These are phyloP conservation scores for Trichomycterus rosablanca DNA, from an alignment of 2,113 vertebrate species.

Conservation along the genomic window DNA sequence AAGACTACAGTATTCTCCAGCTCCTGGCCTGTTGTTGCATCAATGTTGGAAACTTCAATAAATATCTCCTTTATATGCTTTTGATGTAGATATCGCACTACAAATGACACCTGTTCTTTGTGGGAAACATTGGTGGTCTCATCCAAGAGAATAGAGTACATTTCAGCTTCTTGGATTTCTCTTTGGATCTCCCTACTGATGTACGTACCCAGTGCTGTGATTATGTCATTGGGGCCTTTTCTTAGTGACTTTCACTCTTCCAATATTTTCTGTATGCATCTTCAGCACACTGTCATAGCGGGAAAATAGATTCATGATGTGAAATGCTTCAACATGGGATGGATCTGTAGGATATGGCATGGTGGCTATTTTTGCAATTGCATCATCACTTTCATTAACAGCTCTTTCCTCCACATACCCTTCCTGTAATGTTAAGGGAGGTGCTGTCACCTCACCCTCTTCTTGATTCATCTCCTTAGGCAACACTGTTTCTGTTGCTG, in stretches of 20 bases:
- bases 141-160: slow-evolving; percentile 28
- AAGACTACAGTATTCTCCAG: slow-evolving; percentile 21
- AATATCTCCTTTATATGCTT: slow-evolving; percentile 24
- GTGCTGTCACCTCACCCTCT: neutral
- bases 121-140: slow-evolving; percentile 25
- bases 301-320: neutral
- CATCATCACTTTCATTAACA: too few species aligned
- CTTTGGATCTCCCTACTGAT: slow-evolving; percentile 13
- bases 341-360: too few species aligned
- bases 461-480: too few species aligned
- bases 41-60: slow-evolving; percentile 4
- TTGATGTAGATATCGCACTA: slow-evolving; percentile 21
- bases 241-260: neutral
- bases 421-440: too few species aligned
- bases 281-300: slow-evolving; percentile 24
- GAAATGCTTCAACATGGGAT: too few species aligned
- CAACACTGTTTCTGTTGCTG: too few species aligned
- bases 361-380: too few species aligned
- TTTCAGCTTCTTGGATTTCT: slow-evolving; percentile 21
- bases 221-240: too few species aligned
- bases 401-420: too few species aligned
- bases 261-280: neutral
- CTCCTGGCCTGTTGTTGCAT: slow-evolving; percentile 22
- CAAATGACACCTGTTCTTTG: slow-evolving; percentile 30
- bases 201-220: slow-evolving; percentile 18